Base-by-base conservation (phyloP, 2,113 vertebrate genomes). In the Alouatta palliata region DNA sequence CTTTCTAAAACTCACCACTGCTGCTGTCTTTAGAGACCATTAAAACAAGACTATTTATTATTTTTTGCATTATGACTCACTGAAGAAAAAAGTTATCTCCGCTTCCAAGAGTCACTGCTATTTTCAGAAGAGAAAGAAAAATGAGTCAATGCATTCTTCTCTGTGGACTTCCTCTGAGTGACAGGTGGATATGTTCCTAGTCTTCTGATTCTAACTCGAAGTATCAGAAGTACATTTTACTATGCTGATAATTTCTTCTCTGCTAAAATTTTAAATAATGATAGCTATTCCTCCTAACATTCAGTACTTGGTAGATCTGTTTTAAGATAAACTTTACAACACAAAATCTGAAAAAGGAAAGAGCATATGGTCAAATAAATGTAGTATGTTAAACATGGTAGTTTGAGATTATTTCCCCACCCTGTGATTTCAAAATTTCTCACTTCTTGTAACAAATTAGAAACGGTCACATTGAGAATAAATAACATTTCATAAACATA, bases 101-200 rank as follows among this genome's bases (percentile, higher is more conserved):
- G 23, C 58, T 83, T 86, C 8, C 52, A 77, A 37, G 27, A 19
- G 43, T 52, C 40, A 94, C 27, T 49, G 23, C 54, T 91, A 87
- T 49, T 93, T 52, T 87, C 87, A 94, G 54, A 87, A 91, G 54
- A 77, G 43, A 77, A 81, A 76, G 27, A 64, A 93, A 95, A 79
- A 47, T 68, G 16, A 89, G 17, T 68, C 25, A 49, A 43, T 3
- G 13, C 12, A 25, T 54, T 86, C 54, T 54, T 86, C 43, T 71
- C 66, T 76, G 30, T 49, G 35, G 43, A 23, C 43, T 94, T 43
- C 61, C 23, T 71, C 27, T 94, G 75, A 66, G 32, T 85, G 30
- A 35, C 4, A n/a, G 64, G 45, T 71, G 14, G 1, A 7, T 35
- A 27, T 47, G 25, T 43, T 68, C 47, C 56, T 37, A 6, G 3